Base-by-base conservation (phyloP, 2,888 invertebrate genomes). In the Zele albiditarsus region DNA sequence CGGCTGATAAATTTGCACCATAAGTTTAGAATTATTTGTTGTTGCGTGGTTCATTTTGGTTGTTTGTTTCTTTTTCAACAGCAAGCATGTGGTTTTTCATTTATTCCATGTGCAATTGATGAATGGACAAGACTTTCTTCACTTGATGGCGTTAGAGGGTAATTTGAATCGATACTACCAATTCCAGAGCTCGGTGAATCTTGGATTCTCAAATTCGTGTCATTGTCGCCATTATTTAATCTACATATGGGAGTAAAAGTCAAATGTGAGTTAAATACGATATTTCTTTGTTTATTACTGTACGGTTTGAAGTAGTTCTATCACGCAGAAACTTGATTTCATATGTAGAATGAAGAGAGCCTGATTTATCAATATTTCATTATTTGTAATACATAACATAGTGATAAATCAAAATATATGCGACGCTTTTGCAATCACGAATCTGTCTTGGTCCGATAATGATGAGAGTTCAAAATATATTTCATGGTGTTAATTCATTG, bases 101-200 rank as follows among this genome's bases (percentile, higher is more conserved):
- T 88, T 78, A 93, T 92, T 0, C 93, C 95, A 82, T 94, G 92
- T 0, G 94, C 94, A 74, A 94, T 93, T 81, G 92, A 92, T 79
- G 91, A 91, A 74, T 93, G 92, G 74, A 80, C 80, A 77, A 84
- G 81, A 77, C 79, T 83, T 80, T 91, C 88, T 90, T 88, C 72
- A 89, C 90, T 81, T 2, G 84, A 82, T 58, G 88, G 91, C 58
- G 76, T 78, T 20, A 82, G 74, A 69, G 84, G 75, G 33, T 46
- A 71, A 77, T 90, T 80, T 33, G 88, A 85, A 75, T 88, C 89
- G 0, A 87, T 81, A 49, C 77, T 77, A 69, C 76, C 80, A 27
- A 90, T 87, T 20, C 86, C 86, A 8, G 87, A 87, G 72, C 92
- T 92, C 1, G 88, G 87, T 0, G 92, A 92, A 84, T 94, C 92